Evolutionary conservation across 2,888 invertebrate genomes (phyloP).

Genomic region (Thumatha senex): DNA sequence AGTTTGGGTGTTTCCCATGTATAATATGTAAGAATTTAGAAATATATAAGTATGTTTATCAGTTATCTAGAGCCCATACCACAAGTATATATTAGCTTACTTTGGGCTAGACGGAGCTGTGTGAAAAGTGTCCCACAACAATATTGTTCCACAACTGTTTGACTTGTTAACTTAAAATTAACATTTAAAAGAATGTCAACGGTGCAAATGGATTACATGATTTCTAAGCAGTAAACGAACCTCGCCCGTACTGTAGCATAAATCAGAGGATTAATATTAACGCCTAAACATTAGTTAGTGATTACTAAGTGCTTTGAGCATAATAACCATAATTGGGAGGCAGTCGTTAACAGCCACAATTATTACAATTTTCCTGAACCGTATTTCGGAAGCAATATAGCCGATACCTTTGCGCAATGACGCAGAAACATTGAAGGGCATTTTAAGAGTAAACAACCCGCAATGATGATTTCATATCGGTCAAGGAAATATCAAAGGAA

Average conservation of each 20-base stretch:
- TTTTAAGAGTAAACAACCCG: conserved; percentile 62
- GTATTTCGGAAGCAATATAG: conserved; percentile 38
- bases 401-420: conserved; percentile 58
- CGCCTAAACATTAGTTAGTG: conserved; percentile 52
- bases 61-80: no score
- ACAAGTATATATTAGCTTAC: no score
- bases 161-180: conserved; percentile 47
- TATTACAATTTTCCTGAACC: conserved; percentile 59
- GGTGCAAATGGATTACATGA: conserved; percentile 46
- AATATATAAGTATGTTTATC: no score
- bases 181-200: conserved; percentile 46
- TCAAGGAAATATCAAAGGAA: conserved; percentile 70
- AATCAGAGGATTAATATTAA: conserved; percentile 67
- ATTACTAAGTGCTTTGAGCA: no score
- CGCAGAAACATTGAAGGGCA: conserved; percentile 66
- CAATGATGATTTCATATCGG: conserved; percentile 73
- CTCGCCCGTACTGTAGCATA: conserved; percentile 46
- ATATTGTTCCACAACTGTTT: no score
- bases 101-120: no score
- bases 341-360: conserved; percentile 40
- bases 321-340: conserved; percentile 1
- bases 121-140: no score
- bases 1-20: no score
- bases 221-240: conserved; percentile 47
- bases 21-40: no score